Percentiles rank a stretch among this genome's conserved stretches.
These are phyloP conservation scores for Heterohyrax brucei DNA, from an alignment of 2,797 vertebrate genomes.

Conservation along the genomic window DNA sequence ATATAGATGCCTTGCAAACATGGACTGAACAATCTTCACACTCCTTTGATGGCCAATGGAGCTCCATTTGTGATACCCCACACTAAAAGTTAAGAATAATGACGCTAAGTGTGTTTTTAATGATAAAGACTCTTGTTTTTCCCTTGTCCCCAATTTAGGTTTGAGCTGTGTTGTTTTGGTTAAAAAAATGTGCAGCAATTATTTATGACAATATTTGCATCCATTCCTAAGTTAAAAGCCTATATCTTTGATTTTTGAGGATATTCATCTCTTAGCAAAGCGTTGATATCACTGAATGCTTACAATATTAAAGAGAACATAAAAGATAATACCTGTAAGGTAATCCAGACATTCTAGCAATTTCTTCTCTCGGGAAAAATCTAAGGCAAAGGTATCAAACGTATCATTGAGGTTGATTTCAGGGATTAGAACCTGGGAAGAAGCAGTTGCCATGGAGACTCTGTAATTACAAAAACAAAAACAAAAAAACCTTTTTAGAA, in stretches of 20 bases:
- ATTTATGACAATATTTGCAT: background rate
- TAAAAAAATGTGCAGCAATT: background rate
- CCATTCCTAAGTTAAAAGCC: conserved; percentile 12
- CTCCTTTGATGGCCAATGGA: background rate
- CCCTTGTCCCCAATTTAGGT: background rate
- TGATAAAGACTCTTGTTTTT: background rate
- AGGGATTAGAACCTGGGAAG: conserved; percentile 98
- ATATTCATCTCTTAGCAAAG: conserved; percentile 38
- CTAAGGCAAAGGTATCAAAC: conserved; percentile 98
- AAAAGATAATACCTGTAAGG: conserved; percentile 95
- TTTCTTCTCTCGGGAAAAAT: conserved; percentile 99
- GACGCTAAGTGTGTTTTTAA: background rate
- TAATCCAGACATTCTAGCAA: conserved; percentile 99
- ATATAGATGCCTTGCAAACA: background rate
- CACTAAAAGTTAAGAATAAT: background rate
- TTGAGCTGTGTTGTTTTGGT: background rate
- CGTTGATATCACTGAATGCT: background rate
- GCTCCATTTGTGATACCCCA: background rate
- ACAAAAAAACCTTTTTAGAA: conserved; percentile 83
- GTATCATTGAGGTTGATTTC: conserved; percentile 99
- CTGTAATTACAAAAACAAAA: conserved; percentile 88
- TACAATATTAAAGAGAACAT: background rate
- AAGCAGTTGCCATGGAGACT: conserved; percentile 99
- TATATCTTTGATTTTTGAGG: conserved; percentile 24
- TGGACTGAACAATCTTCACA: background rate